These are phyloP conservation scores for Adoxophyes honmai DNA, from an alignment of 1,140 invertebrate species.

Conservation along the genomic window DNA sequence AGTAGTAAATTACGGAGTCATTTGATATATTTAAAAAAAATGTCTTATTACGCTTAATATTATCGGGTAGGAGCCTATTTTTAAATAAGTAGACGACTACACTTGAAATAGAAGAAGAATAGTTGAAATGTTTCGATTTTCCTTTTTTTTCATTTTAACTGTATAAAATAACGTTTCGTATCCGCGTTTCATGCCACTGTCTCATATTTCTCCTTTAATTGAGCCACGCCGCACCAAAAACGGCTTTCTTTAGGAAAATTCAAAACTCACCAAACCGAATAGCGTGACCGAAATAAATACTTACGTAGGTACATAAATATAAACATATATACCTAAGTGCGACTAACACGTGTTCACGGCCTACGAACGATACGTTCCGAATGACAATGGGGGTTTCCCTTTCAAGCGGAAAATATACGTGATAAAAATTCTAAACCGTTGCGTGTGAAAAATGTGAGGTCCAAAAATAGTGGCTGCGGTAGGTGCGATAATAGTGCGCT, in stretches of 20 bases:
- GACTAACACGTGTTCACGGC: conserved; percentile 66
- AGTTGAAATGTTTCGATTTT: too few species aligned
- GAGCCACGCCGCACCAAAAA: conserved; percentile 8
- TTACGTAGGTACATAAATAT: conserved; percentile 43
- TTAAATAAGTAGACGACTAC: too few species aligned
- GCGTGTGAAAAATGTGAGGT: conserved; percentile 71
- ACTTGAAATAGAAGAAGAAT: too few species aligned
- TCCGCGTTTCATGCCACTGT: conserved; percentile 4
- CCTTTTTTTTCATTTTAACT: too few species aligned
- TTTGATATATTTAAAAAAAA: too few species aligned
- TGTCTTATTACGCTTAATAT: too few species aligned
- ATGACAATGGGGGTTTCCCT: conserved; percentile 74
- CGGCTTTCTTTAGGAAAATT: conserved; percentile 37
- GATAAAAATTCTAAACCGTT: conserved; percentile 71
- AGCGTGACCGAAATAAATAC: conserved; percentile 70
- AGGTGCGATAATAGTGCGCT: conserved; percentile 55
- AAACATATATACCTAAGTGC: conserved; percentile 41
- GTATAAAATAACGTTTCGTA: not conserved
- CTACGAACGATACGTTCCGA: conserved; percentile 55
- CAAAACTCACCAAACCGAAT: conserved; percentile 54
- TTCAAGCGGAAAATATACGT: conserved; percentile 74
- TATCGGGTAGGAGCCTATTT: too few species aligned
- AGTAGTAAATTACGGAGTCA: too few species aligned
- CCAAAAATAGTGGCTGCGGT: conserved; percentile 73
- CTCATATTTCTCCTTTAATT: conserved; percentile 4